phyloP scores from a whole-genome alignment of 2,888 invertebrate species.

The Linyphia triangularis region DNA sequence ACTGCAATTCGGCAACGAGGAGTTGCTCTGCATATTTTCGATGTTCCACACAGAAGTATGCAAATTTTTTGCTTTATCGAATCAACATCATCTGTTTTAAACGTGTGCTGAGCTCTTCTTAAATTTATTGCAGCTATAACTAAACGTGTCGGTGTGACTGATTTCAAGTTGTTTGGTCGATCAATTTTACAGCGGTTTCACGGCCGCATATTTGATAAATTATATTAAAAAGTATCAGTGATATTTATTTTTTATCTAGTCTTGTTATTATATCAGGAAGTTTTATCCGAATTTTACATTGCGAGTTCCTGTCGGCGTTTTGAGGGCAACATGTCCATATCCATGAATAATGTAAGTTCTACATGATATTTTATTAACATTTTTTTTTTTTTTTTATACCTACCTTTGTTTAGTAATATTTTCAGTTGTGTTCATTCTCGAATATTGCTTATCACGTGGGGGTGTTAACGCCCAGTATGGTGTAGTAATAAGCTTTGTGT shows the following conservation, averaged over 20 bases:
- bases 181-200: slow-evolving; percentile 36
- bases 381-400: not conserved
- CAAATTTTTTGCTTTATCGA: slow-evolving; percentile 68
- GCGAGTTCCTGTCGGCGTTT: slow-evolving; percentile 44
- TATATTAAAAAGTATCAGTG: slow-evolving; percentile 46
- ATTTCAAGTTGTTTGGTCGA: slow-evolving; percentile 28
- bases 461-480: slow-evolving; percentile 69
- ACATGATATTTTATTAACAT: not conserved
- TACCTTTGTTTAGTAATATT: not conserved
- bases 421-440: too few species aligned
- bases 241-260: slow-evolving; percentile 67
- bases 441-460: slow-evolving; percentile 68
- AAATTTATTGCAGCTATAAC: slow-evolving; percentile 44
- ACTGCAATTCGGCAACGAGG: slow-evolving; percentile 62
- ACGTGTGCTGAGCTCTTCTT: slow-evolving; percentile 38
- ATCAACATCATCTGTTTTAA: slow-evolving; percentile 55
- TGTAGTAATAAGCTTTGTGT: not conserved
- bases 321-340: slow-evolving; percentile 63
- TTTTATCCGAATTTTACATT: slow-evolving; percentile 50
- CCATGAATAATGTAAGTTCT: slow-evolving; percentile 63
- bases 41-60: slow-evolving; percentile 60
- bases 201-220: slow-evolving; percentile 41
- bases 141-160: slow-evolving; percentile 30
- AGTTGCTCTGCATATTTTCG: slow-evolving; percentile 50
- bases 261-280: slow-evolving; percentile 28